Base-by-base conservation (phyloP, 1,140 invertebrate genomes). In the Tetramorium parvispinum region DNA sequence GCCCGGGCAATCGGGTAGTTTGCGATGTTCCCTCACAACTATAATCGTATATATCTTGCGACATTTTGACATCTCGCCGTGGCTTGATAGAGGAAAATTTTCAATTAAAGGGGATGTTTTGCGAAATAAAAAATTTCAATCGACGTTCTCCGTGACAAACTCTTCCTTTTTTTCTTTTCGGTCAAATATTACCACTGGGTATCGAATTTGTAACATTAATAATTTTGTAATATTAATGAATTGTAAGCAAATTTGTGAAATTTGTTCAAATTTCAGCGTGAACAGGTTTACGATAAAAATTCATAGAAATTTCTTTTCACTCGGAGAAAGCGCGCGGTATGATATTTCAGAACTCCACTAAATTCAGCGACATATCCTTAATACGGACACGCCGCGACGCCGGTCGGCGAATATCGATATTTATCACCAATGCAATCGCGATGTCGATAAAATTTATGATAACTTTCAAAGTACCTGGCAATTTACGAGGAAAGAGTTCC, bases 361-460 rank as follows among this genome's bases (percentile, higher is more conserved):
- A 78, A 78, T 65, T 78, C 5, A 78, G 18, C n/a, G 21, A 46
- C 18, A 0, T 46, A 5, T 46, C 18, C 66, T 61, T 61, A 75
- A 75, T 61, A 59, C 11, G 40, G 27, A 76, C 40, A 46, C 37
- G 43, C 24, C 18, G 51, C 16, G 18, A 5, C 51, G 51, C 51
- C 51, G 18, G 4, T 32, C n/a, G 18, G 40, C 57, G 24, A 75
- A 76, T 76, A 83, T 83, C 57, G 81, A 83, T 59, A 73, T 83
- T 75, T 27, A 49, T 83, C 53, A 11, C 16, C 24, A 49, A 32
- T 32, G 61, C 68, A 59, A 75, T 46, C 11, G 53, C 27, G 13
- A 75, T 61, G 53, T 46, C 40, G 40, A 75, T 83, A 43, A 57
- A 83, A 83, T 83, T 83, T 83, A 83, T 37, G 27, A 49, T 18